Percentiles rank a stretch among this genome's conserved stretches.
Evolutionary conservation across 2,113 vertebrate species (phyloP).

Genomic region (Cottus gobio): DNA sequence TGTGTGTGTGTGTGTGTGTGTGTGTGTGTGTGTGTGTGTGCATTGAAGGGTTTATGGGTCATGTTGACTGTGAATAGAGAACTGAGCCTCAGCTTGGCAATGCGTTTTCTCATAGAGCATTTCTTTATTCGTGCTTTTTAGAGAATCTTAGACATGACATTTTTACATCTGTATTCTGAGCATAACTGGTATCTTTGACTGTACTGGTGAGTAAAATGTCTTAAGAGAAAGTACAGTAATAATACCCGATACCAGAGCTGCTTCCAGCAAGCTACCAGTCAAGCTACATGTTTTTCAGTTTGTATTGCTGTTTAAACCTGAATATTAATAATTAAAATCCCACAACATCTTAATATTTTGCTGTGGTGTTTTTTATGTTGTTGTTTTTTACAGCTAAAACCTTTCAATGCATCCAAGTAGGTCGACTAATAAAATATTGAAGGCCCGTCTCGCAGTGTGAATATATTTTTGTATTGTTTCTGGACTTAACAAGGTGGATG

Average conservation of each 20-base stretch:
- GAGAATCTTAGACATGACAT: neutral
- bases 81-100: neutral
- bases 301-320: neutral
- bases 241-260: neutral
- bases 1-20: slow-evolving; percentile 15
- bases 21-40: slow-evolving; percentile 7
- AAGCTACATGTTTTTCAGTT: neutral
- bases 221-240: neutral
- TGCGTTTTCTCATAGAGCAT: neutral
- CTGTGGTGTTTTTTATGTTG: too few relatives aligned
- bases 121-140: neutral
- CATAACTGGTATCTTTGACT: neutral
- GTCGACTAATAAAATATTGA: neutral
- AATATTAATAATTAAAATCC: neutral
- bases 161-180: neutral
- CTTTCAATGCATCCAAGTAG: neutral
- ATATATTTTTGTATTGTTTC: neutral
- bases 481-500: neutral
- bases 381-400: neutral
- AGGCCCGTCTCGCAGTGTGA: neutral
- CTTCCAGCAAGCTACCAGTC: neutral
- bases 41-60: slow-evolving; percentile 28
- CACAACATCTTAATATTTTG: too few relatives aligned
- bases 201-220: too few relatives aligned
- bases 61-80: slow-evolving; percentile 25